Conservation (phyloP, 2,888 invertebrate genomes). For the Tipula vernalis region DNA sequence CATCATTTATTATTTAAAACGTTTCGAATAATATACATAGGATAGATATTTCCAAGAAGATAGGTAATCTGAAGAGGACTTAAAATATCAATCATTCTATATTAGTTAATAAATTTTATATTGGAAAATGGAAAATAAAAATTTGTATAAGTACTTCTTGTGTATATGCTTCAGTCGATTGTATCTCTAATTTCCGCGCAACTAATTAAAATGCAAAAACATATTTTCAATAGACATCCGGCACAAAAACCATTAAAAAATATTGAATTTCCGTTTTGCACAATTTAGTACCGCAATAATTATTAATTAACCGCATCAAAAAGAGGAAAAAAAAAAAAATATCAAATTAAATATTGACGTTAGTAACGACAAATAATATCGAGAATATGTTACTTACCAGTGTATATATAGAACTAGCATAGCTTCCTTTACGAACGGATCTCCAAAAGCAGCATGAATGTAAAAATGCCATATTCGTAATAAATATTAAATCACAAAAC, state of each 20-base stretch:
- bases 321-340: too few species aligned
- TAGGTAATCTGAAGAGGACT: background rate
- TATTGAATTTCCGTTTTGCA: background rate
- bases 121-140: background rate
- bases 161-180: background rate
- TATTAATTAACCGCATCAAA: too few species aligned
- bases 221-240: background rate
- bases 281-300: background rate
- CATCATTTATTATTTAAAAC: background rate
- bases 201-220: background rate
- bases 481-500: background rate
- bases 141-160: background rate
- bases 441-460: conserved; percentile 34
- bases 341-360: too few species aligned
- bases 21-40: background rate
- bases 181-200: background rate
- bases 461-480: conserved; percentile 26
- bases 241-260: background rate
- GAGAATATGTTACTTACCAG: conserved; percentile 19
- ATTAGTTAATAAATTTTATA: background rate
- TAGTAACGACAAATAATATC: too few species aligned
- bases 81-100: background rate
- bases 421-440: conserved; percentile 28
- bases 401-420: conserved; percentile 27
- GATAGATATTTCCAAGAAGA: background rate